These are phyloP conservation scores for Limnephilus lunatus DNA, from an alignment of 2,888 invertebrate genomes.

Conservation along the genomic window DNA sequence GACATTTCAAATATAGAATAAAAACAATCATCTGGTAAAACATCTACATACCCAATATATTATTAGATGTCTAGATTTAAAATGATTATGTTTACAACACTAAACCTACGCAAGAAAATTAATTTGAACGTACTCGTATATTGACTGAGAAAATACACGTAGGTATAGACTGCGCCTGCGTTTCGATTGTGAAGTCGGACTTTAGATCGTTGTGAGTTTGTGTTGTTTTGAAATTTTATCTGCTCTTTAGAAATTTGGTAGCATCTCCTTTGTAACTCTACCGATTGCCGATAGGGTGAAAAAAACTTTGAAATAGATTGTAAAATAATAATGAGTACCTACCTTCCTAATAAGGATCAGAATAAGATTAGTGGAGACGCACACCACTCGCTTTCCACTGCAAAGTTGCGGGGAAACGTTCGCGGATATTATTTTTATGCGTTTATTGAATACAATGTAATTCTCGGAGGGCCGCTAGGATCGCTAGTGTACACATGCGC, in stretches of 20 bases:
- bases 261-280: neutral
- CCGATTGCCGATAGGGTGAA: conserved; percentile 13
- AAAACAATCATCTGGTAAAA: too few species aligned
- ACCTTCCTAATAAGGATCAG: conserved; percentile 13
- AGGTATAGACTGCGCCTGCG: too few species aligned
- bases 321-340: neutral
- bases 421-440: conserved; percentile 47
- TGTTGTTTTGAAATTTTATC: neutral
- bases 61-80: too few species aligned
- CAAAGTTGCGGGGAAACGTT: conserved; percentile 34
- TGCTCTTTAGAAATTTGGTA: neutral
- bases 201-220: neutral
- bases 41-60: too few species aligned
- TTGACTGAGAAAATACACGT: too few species aligned
- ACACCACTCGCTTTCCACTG: conserved; percentile 46
- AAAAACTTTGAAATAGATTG: neutral
- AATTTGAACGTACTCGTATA: too few species aligned
- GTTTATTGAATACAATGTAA: conserved; percentile 47
- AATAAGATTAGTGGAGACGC: conserved; percentile 48
- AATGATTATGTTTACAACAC: too few species aligned
- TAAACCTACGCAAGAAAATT: too few species aligned
- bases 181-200: neutral
- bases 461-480: conserved; percentile 51
- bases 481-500: neutral
- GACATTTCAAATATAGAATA: too few species aligned